These are phyloP conservation scores for Syrmaticus mikado DNA, from an alignment of 2,113 vertebrate genomes.

Conservation along the genomic window DNA sequence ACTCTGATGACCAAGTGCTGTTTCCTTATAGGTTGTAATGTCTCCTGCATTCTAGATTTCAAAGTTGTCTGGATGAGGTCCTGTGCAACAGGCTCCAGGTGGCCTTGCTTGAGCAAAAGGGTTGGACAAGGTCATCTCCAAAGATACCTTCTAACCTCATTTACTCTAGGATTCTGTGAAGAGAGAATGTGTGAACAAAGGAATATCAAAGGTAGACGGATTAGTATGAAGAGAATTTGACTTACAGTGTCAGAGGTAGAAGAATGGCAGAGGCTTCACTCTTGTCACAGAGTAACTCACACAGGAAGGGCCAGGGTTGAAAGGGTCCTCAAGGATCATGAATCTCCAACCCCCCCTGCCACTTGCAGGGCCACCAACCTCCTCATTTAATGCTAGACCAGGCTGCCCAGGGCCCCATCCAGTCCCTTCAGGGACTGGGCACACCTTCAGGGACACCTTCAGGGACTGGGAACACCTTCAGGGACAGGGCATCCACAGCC, in stretches of 20 bases:
- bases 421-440: too few species aligned
- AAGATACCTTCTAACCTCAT: not conserved
- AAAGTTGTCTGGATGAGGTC: not conserved
- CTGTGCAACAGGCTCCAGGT: not conserved
- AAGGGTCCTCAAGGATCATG: too few species aligned
- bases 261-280: not conserved
- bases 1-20: not conserved
- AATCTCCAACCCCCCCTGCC: too few species aligned
- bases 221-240: not conserved
- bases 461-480: too few species aligned
- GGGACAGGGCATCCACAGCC: too few species aligned
- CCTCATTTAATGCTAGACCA: too few species aligned
- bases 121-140: not conserved
- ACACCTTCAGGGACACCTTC: too few species aligned
- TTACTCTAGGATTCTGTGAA: not conserved
- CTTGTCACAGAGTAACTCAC: not conserved
- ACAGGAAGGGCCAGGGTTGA: too few species aligned
- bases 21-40: accelerated
- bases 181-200: not conserved
- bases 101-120: not conserved
- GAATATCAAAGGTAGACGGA: not conserved
- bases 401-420: too few species aligned
- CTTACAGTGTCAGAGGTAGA: not conserved
- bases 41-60: accelerated
- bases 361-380: too few species aligned